Conservation (phyloP, 2,797 vertebrate genomes). For the Thripadectes ignobilis region DNA sequence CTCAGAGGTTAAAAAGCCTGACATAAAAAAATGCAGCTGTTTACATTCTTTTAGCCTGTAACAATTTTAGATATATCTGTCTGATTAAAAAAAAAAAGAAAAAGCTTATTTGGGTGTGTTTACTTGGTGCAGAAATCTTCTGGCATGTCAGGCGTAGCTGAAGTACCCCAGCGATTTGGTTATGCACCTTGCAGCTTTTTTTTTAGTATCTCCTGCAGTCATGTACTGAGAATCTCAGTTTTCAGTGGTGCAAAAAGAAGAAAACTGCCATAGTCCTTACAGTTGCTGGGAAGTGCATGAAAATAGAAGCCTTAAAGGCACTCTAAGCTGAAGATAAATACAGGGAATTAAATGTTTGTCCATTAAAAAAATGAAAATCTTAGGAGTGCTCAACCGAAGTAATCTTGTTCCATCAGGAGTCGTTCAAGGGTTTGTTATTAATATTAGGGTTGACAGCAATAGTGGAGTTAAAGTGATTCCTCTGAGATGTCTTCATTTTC, state of each 20-base stretch:
- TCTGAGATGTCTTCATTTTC: neutral
- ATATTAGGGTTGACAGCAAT: neutral
- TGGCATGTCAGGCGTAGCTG: neutral
- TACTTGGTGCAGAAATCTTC: neutral
- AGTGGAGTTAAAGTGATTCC: neutral
- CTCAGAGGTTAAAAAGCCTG: neutral
- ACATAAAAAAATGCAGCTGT: neutral
- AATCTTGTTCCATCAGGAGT: neutral
- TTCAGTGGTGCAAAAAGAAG: neutral
- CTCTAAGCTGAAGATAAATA: neutral
- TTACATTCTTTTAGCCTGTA: neutral
- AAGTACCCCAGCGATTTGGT: neutral
- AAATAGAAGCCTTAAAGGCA: neutral
- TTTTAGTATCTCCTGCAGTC: neutral
- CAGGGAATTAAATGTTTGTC: neutral
- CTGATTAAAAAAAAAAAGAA: neutral
- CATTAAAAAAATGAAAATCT: neutral
- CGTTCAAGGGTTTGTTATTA: neutral
- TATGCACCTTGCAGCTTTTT: neutral
- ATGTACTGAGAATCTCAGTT: neutral
- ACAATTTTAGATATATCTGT: neutral
- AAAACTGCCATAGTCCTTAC: neutral
- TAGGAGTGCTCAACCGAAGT: neutral
- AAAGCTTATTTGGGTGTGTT: neutral
- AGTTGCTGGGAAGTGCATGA: neutral